Evolutionary conservation across 37 sponge, comb jelly and placozoan genomes (phyloP).

Genomic region (Axinella damicornis): DNA sequence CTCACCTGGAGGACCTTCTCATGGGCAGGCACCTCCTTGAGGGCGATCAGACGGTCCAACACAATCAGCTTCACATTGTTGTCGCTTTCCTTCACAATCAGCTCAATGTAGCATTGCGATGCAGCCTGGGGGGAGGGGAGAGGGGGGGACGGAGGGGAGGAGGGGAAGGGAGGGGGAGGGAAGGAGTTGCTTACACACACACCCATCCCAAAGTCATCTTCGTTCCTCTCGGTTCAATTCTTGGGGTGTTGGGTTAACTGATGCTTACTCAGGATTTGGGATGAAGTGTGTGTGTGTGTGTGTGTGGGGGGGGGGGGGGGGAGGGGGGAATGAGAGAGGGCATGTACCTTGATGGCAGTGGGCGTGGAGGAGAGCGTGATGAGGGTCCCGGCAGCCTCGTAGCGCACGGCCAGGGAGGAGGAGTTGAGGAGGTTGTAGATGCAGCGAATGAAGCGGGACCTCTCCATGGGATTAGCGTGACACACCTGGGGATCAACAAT

Average conservation of each 20-base stretch:
- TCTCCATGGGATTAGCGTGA: conserved; percentile 88
- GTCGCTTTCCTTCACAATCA: conserved; percentile 98
- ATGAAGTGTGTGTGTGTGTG: too few relatives aligned
- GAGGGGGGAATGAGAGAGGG: not conserved
- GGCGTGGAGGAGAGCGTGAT: conserved; percentile 97
- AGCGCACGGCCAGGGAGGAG: conserved; percentile 91
- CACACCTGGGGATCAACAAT: conserved; percentile 78
- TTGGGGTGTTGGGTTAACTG: too few relatives aligned
- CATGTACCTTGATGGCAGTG: conserved; percentile 92
- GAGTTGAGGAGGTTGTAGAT: conserved; percentile 97
- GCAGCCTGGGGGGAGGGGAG: conserved; percentile 80
- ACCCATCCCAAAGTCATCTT: too few relatives aligned
- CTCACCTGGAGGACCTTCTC: conserved; percentile 88
- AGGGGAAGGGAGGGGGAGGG: not conserved
- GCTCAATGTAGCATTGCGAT: conserved; percentile 96
- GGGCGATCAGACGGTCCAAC: conserved; percentile 84
- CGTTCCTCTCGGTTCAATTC: too few relatives aligned
- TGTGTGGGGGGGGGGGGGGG: not conserved
- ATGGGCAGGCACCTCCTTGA: conserved; percentile 79
- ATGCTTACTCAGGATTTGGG: too few relatives aligned
- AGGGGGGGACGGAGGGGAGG: conserved; percentile 56
- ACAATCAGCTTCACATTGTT: conserved; percentile 99
- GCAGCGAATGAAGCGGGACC: conserved; percentile 94
- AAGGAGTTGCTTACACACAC: conserved; percentile 3
- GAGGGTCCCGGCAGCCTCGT: conserved; percentile 98